These are phyloP conservation scores for Thamnophis elegans DNA, from an alignment of 2,797 vertebrate genomes.

Conservation along the genomic window DNA sequence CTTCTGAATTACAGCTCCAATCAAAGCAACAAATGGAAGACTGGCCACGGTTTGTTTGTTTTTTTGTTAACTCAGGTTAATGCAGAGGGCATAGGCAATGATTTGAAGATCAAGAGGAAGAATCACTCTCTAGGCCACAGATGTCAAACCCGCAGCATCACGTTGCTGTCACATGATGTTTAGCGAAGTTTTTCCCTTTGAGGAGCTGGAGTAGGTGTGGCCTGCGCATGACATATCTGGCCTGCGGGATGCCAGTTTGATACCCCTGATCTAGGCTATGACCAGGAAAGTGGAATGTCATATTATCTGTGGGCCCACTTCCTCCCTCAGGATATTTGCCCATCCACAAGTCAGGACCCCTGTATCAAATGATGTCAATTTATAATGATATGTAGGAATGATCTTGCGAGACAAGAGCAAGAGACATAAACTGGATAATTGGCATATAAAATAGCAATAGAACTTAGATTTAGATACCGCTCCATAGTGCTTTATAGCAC, in stretches of 20 bases:
- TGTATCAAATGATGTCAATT: background rate
- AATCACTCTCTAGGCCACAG: background rate
- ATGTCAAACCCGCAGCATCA: no score
- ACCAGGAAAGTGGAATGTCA: background rate
- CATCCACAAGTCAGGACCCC: background rate
- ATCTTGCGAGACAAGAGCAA: background rate
- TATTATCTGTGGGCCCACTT: background rate
- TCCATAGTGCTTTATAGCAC: background rate
- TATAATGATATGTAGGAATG: background rate
- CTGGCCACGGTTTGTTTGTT: background rate
- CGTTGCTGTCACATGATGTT: no score
- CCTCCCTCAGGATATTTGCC: background rate
- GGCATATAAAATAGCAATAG: background rate
- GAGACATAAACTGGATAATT: background rate
- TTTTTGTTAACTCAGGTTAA: background rate
- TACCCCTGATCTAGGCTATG: background rate
- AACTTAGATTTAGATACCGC: background rate
- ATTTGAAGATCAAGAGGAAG: background rate
- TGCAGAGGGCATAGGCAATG: background rate
- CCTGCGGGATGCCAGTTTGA: no score
- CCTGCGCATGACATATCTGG: no score
- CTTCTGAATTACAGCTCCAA: background rate
- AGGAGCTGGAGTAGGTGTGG: no score
- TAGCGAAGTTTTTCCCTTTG: no score
- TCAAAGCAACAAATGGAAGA: background rate